Evolutionary conservation across 2,888 invertebrate species (phyloP).

Genomic region (Dione vanillae): DNA sequence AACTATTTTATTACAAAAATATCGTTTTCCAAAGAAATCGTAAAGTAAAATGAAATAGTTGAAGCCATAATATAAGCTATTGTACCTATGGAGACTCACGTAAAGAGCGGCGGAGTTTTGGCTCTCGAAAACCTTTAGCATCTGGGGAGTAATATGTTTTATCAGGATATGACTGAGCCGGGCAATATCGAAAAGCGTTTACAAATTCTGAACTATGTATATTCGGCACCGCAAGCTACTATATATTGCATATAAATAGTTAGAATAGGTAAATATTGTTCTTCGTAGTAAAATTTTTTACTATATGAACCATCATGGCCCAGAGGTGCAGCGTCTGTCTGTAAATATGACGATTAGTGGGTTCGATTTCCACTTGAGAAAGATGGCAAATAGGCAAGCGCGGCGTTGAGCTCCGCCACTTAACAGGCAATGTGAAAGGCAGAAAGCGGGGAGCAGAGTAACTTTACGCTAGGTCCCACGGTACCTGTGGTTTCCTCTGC

Average conservation of each 20-base stretch:
- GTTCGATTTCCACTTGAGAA: too few relatives aligned
- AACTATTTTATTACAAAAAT: neutral
- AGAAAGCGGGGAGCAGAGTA: too few relatives aligned
- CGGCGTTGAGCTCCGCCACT: too few relatives aligned
- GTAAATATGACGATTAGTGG: too few relatives aligned
- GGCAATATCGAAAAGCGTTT: slow-evolving; percentile 32
- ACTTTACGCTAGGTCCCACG: too few relatives aligned
- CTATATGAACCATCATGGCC: too few relatives aligned
- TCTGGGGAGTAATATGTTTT: slow-evolving; percentile 37
- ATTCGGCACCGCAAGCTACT: slow-evolving; percentile 12
- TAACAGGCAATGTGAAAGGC: too few relatives aligned
- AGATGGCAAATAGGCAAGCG: too few relatives aligned
- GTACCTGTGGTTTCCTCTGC: too few relatives aligned
- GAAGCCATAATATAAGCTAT: slow-evolving; percentile 6
- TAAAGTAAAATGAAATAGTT: slow-evolving; percentile 19
- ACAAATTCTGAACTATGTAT: slow-evolving; percentile 27
- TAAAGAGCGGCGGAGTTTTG: slow-evolving; percentile 26
- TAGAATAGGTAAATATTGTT: slow-evolving; percentile 4
- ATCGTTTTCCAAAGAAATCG: slow-evolving; percentile 15
- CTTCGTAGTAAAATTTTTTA: slow-evolving; percentile 1
- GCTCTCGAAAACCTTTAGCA: slow-evolving; percentile 33
- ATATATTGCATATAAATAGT: slow-evolving; percentile 11
- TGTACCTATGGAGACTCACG: slow-evolving; percentile 12
- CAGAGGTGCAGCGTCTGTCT: too few relatives aligned
- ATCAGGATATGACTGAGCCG: slow-evolving; percentile 35